A percentile compares a stretch with the other conserved stretches of the same genome.
Conservation (phyloP, 1,140 invertebrate genomes). For the Olivierus martensii region DNA sequence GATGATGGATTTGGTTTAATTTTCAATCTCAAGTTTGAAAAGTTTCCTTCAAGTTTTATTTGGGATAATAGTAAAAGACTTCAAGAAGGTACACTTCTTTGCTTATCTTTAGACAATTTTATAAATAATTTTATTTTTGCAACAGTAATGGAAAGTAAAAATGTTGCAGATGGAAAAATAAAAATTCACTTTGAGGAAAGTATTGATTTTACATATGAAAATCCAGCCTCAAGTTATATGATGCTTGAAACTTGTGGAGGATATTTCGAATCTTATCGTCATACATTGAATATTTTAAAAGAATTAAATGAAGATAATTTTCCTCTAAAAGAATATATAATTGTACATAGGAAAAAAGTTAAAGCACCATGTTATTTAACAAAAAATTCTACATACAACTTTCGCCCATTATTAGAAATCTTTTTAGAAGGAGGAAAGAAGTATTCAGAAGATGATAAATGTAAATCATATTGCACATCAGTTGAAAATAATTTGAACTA, state of each 20-base stretch:
- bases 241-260: conserved; percentile 33
- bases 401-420: background rate
- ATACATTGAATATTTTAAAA: conserved; percentile 31
- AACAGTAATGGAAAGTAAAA: conserved; percentile 44
- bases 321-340: conserved; percentile 28
- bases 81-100: conserved; percentile 54
- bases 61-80: conserved; percentile 35
- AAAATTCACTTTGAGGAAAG: conserved; percentile 8
- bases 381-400: conserved; percentile 8
- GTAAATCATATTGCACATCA: too few relatives aligned
- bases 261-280: conserved; percentile 37
- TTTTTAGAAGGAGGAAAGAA: too few relatives aligned
- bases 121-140: conserved; percentile 44
- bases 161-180: conserved; percentile 27
- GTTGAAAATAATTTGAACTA: too few relatives aligned
- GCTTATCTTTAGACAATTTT: conserved; percentile 52
- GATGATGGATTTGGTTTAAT: background rate
- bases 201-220: background rate
- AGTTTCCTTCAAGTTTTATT: conserved; percentile 10
- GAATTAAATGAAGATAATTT: conserved; percentile 25
- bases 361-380: conserved; percentile 8
- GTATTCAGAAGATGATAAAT: too few relatives aligned
- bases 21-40: background rate
- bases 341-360: conserved; percentile 7
- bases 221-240: conserved; percentile 28